Conservation (phyloP, 2,888 invertebrate species). For the Cremastinae sp. region DNA sequence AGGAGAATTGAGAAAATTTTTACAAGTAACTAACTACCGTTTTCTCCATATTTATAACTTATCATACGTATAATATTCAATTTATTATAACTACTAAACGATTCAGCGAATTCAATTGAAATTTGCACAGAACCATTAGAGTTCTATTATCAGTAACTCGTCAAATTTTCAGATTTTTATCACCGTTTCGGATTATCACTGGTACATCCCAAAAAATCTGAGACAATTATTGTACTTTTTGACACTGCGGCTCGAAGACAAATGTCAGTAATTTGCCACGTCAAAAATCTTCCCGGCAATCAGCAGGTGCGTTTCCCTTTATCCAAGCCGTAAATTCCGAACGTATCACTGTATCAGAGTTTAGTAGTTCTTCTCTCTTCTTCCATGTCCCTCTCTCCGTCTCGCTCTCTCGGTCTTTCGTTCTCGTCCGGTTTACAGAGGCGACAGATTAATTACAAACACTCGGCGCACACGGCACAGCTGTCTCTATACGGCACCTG, state of each 20-base stretch:
- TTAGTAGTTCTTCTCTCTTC: conserved; percentile 19
- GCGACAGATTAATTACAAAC: conserved; percentile 59
- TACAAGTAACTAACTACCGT: too few species aligned
- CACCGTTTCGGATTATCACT: too few species aligned
- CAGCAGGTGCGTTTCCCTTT: conserved; percentile 43
- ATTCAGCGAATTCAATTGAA: too few species aligned
- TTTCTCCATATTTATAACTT: too few species aligned
- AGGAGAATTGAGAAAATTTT: too few species aligned
- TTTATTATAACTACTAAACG: too few species aligned
- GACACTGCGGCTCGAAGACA: conserved; percentile 23
- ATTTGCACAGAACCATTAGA: too few species aligned
- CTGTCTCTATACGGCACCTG: conserved; percentile 57
- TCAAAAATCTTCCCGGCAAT: conserved; percentile 45
- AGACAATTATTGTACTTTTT: neutral
- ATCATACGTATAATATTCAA: too few species aligned
- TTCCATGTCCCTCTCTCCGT: conserved; percentile 29
- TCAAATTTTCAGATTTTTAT: too few species aligned
- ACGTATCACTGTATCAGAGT: conserved; percentile 9
- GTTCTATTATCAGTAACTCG: too few species aligned
- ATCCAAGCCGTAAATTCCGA: too few species aligned
- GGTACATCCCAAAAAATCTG: too few species aligned
- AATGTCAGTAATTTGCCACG: conserved; percentile 33
- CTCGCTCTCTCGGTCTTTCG: conserved; percentile 12
- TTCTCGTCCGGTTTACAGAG: conserved; percentile 43
- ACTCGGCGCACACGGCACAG: conserved; percentile 51